Conservation (phyloP, 2,888 invertebrate species). For the Lydus trimaculatus region DNA sequence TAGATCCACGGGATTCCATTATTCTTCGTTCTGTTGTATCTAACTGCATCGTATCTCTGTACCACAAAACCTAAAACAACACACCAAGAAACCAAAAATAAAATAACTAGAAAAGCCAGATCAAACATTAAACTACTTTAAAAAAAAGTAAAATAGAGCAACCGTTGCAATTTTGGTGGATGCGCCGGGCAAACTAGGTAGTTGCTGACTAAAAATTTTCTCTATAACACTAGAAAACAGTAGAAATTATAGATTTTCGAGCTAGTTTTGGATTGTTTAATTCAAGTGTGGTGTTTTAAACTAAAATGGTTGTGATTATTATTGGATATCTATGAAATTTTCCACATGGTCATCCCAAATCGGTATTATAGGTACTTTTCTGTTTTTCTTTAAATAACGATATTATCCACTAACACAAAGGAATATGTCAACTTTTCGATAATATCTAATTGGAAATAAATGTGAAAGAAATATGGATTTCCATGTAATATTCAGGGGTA, state of each 20-base stretch:
- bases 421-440: slow-evolving; percentile 25
- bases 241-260: not conserved
- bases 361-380: not conserved
- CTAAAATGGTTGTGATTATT: not conserved
- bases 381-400: slow-evolving; percentile 14
- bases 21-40: slow-evolving; percentile 72
- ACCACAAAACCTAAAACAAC: slow-evolving; percentile 69
- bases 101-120: not conserved
- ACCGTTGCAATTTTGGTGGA: not conserved
- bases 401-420: slow-evolving; percentile 24
- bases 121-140: not conserved
- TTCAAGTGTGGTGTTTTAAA: not conserved
- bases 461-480: slow-evolving; percentile 32
- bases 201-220: not conserved
- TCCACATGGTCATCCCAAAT: not conserved
- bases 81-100: slow-evolving; percentile 1
- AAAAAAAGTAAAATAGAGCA: not conserved
- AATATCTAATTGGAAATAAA: slow-evolving; percentile 36
- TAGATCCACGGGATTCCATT: slow-evolving; percentile 71
- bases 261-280: not conserved
- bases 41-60: slow-evolving; percentile 72
- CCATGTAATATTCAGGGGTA: slow-evolving; percentile 34
- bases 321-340: not conserved
- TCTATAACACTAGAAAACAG: not conserved
- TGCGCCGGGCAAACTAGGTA: not conserved